These are phyloP conservation scores for Pycnonotus jocosus DNA, from an alignment of 2,113 vertebrate species.

Conservation along the genomic window DNA sequence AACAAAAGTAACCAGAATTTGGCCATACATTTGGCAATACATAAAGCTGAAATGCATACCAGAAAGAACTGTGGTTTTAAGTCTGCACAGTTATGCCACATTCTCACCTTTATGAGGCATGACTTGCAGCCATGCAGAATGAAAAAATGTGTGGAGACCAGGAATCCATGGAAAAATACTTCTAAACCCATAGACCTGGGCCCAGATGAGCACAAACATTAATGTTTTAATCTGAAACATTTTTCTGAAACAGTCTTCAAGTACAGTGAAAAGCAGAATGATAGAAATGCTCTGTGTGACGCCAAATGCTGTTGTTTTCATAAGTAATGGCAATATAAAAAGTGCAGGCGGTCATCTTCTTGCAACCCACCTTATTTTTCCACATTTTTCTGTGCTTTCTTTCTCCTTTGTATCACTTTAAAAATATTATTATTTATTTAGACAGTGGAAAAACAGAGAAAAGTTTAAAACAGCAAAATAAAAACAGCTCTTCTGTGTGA, in stretches of 20 bases:
- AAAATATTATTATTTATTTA: background rate
- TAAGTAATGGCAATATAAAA: background rate
- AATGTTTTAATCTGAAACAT: conserved; percentile 14
- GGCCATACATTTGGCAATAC: background rate
- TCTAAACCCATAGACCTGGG: background rate
- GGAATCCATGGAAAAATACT: conserved; percentile 18
- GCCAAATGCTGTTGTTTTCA: background rate
- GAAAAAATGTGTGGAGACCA: background rate
- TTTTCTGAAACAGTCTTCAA: background rate
- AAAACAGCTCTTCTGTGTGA: background rate
- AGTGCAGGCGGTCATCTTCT: background rate
- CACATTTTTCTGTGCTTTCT: background rate
- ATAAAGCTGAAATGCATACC: background rate
- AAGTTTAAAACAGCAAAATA: background rate
- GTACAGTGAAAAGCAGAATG: background rate
- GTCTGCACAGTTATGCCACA: background rate
- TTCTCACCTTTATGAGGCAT: conserved; percentile 44
- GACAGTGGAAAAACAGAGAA: background rate
- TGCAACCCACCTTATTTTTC: background rate
- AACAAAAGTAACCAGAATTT: background rate
- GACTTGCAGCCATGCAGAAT: conserved; percentile 27
- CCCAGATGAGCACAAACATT: background rate
- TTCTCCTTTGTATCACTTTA: background rate
- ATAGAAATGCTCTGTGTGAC: background rate
- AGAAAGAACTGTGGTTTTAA: background rate